Percentiles rank a stretch among this genome's conserved stretches.
Evolutionary conservation across 2,113 vertebrate species (phyloP).

Genomic region (Nanorana parkeri): DNA sequence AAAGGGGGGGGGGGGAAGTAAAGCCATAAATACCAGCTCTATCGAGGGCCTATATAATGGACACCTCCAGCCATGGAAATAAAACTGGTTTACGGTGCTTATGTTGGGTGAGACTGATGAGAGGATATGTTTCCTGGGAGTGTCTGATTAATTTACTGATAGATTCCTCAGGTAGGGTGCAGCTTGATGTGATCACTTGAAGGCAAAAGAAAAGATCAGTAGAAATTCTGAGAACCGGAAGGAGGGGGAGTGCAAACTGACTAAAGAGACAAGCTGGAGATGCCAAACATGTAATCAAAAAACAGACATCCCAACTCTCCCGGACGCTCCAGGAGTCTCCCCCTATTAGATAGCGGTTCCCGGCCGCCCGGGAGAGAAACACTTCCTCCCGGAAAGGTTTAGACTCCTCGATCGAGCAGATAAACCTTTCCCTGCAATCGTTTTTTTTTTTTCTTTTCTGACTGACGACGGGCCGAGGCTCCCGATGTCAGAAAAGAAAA

Average conservation of each 20-base stretch:
- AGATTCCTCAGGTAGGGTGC: slow-evolving; percentile 15
- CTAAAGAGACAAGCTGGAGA: neutral
- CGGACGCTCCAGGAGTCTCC: too few relatives aligned
- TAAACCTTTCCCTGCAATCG: too few relatives aligned
- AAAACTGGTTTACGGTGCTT: neutral
- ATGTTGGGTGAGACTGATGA: too few relatives aligned
- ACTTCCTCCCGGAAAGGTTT: too few relatives aligned
- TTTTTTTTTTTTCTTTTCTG: too few relatives aligned
- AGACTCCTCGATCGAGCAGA: too few relatives aligned
- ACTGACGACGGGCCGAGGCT: too few relatives aligned
- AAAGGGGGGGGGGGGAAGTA: neutral
- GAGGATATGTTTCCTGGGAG: neutral
- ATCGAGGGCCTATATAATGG: neutral
- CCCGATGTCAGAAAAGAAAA: too few relatives aligned
- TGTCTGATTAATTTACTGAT: neutral
- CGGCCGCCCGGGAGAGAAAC: too few relatives aligned
- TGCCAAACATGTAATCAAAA: neutral
- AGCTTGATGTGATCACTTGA: slow-evolving; percentile 14
- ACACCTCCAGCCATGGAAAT: neutral
- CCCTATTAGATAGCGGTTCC: too few relatives aligned
- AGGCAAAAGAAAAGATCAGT: neutral
- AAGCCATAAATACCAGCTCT: neutral
- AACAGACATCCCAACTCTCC: too few relatives aligned
- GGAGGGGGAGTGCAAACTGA: neutral
- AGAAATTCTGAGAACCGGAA: too few relatives aligned